Evolutionary conservation across 2,888 invertebrate genomes (phyloP).

Genomic region (Cetonia aurata): DNA sequence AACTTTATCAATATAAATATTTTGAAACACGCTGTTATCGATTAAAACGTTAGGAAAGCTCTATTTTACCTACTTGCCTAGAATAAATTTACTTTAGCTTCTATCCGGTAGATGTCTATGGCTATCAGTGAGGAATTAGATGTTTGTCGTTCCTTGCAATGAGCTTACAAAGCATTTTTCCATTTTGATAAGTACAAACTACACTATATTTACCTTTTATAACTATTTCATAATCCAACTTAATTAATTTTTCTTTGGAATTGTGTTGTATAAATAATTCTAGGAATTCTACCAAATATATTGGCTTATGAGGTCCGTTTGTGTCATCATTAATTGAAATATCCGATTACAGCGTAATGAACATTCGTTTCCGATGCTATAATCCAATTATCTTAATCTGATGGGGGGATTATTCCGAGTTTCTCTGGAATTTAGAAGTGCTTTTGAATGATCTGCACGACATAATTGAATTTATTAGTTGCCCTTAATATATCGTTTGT

Average conservation of each 20-base stretch:
- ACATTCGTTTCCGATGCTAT: background rate
- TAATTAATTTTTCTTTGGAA: no score
- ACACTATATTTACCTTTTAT: no score
- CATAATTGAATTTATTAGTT: slow-evolving; percentile 22
- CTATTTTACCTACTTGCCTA: slow-evolving; percentile 20
- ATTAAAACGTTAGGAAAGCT: slow-evolving; percentile 19
- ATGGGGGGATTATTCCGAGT: background rate
- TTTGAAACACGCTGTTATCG: slow-evolving; percentile 6
- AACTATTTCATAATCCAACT: no score
- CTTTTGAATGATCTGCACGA: background rate
- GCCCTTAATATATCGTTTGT: background rate
- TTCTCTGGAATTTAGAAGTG: slow-evolving; percentile 6
- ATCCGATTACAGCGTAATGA: slow-evolving; percentile 9
- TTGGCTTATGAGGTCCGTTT: no score
- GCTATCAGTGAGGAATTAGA: slow-evolving; percentile 13
- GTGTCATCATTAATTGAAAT: no score
- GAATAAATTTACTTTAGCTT: slow-evolving; percentile 14
- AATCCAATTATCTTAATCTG: slow-evolving; percentile 20
- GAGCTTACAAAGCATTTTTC: no score
- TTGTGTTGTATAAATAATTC: no score
- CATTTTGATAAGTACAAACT: no score
- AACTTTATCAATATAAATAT: no score
- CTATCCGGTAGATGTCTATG: slow-evolving; percentile 30
- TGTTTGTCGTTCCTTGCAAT: no score
- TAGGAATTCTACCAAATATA: no score